phyloP scores from a whole-genome alignment of 2,797 vertebrate genomes.

The Enteromius anoplus region DNA sequence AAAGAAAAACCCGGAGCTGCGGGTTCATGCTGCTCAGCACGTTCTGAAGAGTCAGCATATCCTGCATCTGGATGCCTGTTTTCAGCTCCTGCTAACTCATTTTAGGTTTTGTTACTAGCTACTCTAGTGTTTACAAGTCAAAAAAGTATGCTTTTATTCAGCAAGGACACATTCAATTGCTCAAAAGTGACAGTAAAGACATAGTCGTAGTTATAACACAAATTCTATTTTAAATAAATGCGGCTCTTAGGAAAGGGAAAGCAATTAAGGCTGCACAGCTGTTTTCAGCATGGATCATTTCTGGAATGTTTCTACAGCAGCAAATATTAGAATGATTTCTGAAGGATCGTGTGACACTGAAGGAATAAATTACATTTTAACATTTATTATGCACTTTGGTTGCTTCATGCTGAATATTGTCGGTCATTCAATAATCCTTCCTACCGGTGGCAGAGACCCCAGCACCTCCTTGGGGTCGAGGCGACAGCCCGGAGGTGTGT shows the following conservation, averaged over 20 bases:
- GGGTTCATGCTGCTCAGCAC: constrained; percentile 70
- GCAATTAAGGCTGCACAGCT: background rate
- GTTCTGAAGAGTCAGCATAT: constrained; percentile 69
- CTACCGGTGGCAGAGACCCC: constrained; percentile 82
- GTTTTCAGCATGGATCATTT: background rate
- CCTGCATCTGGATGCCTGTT: constrained; percentile 65
- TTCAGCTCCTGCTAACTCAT: constrained; percentile 63
- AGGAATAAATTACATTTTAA: no score
- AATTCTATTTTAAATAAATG: background rate
- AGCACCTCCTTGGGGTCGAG: constrained; percentile 79
- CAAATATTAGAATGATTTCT: background rate
- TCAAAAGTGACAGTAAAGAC: constrained; percentile 3
- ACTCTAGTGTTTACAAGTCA: no score
- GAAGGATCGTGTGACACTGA: background rate
- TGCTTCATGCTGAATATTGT: background rate
- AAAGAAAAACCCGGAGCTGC: constrained; percentile 13
- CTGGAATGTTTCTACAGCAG: background rate
- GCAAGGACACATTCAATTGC: background rate
- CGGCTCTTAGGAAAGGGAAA: background rate
- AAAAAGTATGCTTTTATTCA: background rate
- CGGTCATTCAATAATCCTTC: constrained; percentile 38
- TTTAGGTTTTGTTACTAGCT: background rate
- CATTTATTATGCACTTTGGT: background rate
- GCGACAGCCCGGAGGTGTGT: constrained; percentile 55
- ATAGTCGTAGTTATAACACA: background rate